Percentiles rank a stretch among this genome's conserved stretches.
Conservation (phyloP, 2,888 invertebrate species). For the Zootermopsis nevadensis region DNA sequence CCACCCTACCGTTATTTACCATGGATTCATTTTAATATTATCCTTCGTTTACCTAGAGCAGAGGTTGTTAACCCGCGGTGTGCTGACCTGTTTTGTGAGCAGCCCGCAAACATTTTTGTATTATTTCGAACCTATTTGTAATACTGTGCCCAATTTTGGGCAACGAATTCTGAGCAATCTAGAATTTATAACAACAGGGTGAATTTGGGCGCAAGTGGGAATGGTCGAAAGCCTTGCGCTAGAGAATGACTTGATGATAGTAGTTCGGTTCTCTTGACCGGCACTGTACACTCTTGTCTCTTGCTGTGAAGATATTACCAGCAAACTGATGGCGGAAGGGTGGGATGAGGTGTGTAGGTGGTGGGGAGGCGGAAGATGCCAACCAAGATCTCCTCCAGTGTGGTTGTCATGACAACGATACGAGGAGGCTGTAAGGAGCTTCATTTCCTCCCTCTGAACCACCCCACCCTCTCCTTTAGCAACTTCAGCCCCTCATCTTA, state of each 20-base stretch:
- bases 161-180: too few relatives aligned
- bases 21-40: too few relatives aligned
- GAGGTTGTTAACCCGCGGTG: too few relatives aligned
- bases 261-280: not conserved
- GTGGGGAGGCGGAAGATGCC: constrained; percentile 42
- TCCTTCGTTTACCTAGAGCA: too few relatives aligned
- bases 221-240: not conserved
- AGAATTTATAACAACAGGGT: too few relatives aligned
- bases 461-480: constrained; percentile 15
- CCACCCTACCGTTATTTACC: too few relatives aligned
- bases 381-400: constrained; percentile 44
- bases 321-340: not conserved
- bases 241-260: not conserved
- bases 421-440: constrained; percentile 44
- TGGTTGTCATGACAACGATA: constrained; percentile 45
- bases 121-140: too few relatives aligned
- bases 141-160: too few relatives aligned
- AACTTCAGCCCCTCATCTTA: constrained; percentile 29
- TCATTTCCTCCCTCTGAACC: constrained; percentile 44
- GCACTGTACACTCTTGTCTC: not conserved
- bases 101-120: too few relatives aligned
- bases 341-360: not conserved
- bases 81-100: too few relatives aligned
- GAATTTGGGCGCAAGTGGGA: too few relatives aligned
- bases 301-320: constrained; percentile 13